Evolutionary conservation across 2,113 vertebrate species (phyloP).

Genomic region (Sitta europaea): DNA sequence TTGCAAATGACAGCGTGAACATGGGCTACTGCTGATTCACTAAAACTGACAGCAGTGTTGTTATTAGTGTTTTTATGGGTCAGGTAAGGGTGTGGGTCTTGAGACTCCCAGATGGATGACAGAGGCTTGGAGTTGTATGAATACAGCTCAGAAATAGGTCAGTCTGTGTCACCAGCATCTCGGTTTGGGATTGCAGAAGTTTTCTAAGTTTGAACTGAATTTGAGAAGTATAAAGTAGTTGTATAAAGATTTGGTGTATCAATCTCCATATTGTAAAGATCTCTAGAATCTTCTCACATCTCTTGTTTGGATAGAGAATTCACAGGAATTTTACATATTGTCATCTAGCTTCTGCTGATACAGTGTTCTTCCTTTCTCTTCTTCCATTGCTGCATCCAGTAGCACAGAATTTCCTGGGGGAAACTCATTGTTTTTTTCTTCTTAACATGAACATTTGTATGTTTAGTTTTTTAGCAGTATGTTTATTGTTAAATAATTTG

Average conservation of each 20-base stretch:
- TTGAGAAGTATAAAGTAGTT: background rate
- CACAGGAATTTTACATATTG: background rate
- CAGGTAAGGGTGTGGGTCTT: background rate
- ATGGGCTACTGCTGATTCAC: background rate
- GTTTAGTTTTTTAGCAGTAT: background rate
- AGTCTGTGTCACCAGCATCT: background rate
- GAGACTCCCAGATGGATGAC: background rate
- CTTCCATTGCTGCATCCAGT: background rate
- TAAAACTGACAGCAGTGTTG: background rate
- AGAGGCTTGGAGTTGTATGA: background rate
- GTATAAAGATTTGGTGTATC: background rate
- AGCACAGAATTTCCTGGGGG: background rate
- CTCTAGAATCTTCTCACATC: background rate
- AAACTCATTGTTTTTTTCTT: background rate
- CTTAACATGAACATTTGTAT: background rate
- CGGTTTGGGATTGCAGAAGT: background rate
- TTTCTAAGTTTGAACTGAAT: background rate
- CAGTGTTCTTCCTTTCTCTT: background rate
- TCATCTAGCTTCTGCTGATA: background rate
- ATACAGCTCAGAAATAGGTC: background rate
- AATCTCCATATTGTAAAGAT: background rate
- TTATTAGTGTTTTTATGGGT: background rate
- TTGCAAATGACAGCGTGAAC: fast-evolving
- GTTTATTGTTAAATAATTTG: constrained; percentile 29
- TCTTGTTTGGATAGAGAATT: background rate